Base-by-base conservation (phyloP, 2,888 invertebrate species). In the Drosophila subquinaria region DNA sequence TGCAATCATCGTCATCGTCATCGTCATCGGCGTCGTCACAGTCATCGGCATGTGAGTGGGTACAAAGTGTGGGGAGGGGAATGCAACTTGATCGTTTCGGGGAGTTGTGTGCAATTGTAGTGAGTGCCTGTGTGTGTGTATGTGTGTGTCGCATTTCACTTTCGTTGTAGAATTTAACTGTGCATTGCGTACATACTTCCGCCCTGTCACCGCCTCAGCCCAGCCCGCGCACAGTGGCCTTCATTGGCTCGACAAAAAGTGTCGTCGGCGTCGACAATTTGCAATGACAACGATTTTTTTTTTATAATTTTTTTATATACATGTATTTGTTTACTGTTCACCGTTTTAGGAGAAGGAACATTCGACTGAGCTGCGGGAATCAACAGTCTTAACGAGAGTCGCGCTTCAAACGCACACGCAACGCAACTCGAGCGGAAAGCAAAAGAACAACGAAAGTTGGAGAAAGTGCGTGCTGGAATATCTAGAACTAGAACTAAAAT, bases 131-230 rank as follows among this genome's bases (percentile, higher is more conserved):
- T 69, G 40, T 52, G 15, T 23, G 36, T 66, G 50, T 23, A 68
- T 50, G 45, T 53, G 68, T 73, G 75, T 71, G 48, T 69, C 66
- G 69, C 66, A 87, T 76, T 90, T 81, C 75, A 88, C 90, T 87
- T 90, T 90, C 89, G 70, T 76, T 73, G 79, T 77, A 81, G 87
- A 89, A 74, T 70, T 77, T 52, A 59, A 76, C 66, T 69, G 83
- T 75, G 70, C 82, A 88, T 73, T 85, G 88, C 89, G 88, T 82
- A 88, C 82, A 89, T 85, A 88, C 82, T 85, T 85, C 84, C 84
- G 89, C 87, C 79, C 73, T 64, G 76, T 60, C 52, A 45, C 57
- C 73, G 60, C 60, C 66, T 68, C 51, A 42, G 36, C 50, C 60
- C 30, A 51, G 66, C 57, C 57, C 23, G 47, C 61, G 69, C 60